Base-by-base conservation (phyloP, 2,113 vertebrate species). In the Parus major region DNA sequence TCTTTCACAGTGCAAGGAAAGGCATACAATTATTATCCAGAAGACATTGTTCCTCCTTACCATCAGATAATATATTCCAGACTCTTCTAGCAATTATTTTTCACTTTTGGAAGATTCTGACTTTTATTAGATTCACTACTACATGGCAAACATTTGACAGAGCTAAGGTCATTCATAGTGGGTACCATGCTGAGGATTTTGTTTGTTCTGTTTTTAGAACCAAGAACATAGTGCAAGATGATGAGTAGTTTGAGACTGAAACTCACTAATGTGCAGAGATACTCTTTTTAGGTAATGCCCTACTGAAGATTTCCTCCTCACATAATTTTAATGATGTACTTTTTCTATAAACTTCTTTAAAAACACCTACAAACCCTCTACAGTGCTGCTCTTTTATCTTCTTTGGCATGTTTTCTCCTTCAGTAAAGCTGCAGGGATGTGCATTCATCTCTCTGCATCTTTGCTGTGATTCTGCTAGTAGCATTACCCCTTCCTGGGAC, bases 21-120 rank as follows among this genome's bases (percentile, higher is more conserved):
- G 9, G 2, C 29, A 68, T 72, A 31, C 69, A 35, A 75, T 35
- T 73, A 69, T 95, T 75, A 46, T 21, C 8, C 9, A 89, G 42
- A 95, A 93, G 56, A 82, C 97, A 72, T n/a, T 91, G 15, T 68
- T 82, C 73, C 69, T 87, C 25, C 29, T 93, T 96, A 82, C 22
- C n/a, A 86, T 60, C 31, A 86, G 76, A 78, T 90, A 53, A 76
- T 17, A 11, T 61, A 82, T 86, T 82, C 56, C 59, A 59, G 44
- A 35, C 4, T 60, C 47, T 83, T 95, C 33, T 50, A 56, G 39
- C 25, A 94, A 36, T 82, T 92, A 55, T 49, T 47, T 89, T 73
- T 59, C 16, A 35, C 7, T 75, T 87, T 19, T 12, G 20, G n/a
- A 89, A 68, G 13, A 69, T 42, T 86, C 20, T 91, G 29, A 49